Evolutionary conservation across 2,113 vertebrate genomes (phyloP).

Genomic region (Semnopithecus entellus): DNA sequence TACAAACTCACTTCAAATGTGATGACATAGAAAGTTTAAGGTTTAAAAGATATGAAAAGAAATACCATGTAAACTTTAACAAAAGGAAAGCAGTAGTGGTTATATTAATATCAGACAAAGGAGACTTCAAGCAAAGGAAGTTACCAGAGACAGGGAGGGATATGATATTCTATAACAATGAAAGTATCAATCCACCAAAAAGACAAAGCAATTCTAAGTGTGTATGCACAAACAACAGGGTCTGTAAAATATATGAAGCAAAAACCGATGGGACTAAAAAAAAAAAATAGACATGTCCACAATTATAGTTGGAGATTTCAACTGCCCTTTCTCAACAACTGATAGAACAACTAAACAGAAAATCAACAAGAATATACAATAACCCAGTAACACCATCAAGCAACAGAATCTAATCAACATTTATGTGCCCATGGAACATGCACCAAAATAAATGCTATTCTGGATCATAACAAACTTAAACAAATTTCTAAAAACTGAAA

Average conservation of each 20-base stretch:
- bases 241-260: neutral
- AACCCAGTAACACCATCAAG: neutral
- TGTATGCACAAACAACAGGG: neutral
- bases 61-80: neutral
- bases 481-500: neutral
- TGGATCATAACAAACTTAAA: neutral
- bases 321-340: neutral
- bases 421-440: neutral
- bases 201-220: neutral
- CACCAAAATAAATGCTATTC: neutral
- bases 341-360: neutral
- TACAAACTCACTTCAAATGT: neutral
- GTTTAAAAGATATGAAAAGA: neutral
- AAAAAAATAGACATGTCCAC: neutral
- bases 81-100: neutral
- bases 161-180: neutral
- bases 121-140: neutral
- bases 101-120: neutral
- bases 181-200: neutral
- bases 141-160: neutral
- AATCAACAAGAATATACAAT: neutral
- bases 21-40: neutral
- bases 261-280: neutral
- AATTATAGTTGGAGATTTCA: neutral
- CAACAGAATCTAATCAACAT: neutral